Conservation (phyloP, 1,140 invertebrate species). For the Phymorhynchus buccinoides region DNA sequence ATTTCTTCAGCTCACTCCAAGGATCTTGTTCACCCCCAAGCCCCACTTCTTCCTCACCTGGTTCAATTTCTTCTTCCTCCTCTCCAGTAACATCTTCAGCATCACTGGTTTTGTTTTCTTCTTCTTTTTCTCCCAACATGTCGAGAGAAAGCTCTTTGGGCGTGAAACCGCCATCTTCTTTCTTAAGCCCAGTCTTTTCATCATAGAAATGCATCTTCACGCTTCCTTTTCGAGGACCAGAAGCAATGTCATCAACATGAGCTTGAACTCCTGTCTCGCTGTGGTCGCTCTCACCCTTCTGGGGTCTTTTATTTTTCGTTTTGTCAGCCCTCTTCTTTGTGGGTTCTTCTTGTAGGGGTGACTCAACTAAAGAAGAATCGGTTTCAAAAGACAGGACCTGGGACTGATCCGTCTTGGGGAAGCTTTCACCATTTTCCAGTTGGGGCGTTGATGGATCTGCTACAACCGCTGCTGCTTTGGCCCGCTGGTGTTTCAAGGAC, state of each 20-base stretch:
- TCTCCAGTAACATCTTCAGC: not conserved
- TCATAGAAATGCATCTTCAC: not conserved
- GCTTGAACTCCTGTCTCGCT: not conserved
- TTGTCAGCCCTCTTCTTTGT: not conserved
- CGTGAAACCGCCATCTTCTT: conserved; percentile 18
- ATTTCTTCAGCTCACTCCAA: conserved; percentile 31
- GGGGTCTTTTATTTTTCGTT: not conserved
- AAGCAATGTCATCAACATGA: not conserved
- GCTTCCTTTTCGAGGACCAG: not conserved
- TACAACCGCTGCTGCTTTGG: not conserved
- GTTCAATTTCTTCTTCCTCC: not conserved
- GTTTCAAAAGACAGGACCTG: conserved; percentile 17
- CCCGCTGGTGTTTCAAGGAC: not conserved
- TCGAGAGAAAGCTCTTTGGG: not conserved
- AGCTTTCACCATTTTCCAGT: not conserved
- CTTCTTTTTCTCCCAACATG: not conserved
- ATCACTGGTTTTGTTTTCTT: not conserved
- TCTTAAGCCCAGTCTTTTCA: not conserved
- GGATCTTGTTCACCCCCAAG: not conserved
- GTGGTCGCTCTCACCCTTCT: not conserved
- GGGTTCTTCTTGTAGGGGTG: not conserved
- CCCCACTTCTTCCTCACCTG: not conserved
- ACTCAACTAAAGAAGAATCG: not conserved
- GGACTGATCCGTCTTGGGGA: not conserved
- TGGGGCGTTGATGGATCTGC: not conserved